Evolutionary conservation across 1,140 invertebrate species (phyloP), one percentile per base, ranked within the genome.

Genomic region (Scaptomyza hsui): DNA sequence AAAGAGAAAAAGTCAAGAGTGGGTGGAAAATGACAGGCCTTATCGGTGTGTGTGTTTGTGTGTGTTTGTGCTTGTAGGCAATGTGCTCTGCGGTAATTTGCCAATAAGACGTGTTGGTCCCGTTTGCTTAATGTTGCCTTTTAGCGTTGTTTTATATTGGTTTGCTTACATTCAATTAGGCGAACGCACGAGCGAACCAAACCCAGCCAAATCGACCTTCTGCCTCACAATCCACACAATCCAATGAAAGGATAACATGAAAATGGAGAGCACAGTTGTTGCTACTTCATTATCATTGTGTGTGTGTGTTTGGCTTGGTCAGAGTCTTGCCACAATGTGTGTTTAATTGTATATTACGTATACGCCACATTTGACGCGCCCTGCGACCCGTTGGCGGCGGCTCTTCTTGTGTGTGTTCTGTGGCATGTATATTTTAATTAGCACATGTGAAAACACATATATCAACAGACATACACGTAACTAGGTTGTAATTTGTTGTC

Each of bases 111-210:
- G 52, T 65, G 68, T 71, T 65, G 37, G 52, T 71, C 53, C 69
- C 35, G 69, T 21, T 21, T 19, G 56, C 49, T 62, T 77, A 67
- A 77, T 77, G 62, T 70, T 74, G 60, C 52, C 64, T 70, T 67
- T 81, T 60, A 75, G 64, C 45, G 60, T 9, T 49, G 41, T 63
- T 60, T 71, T 62, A 55, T 60, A 68, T 86, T 57, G 69, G 53
- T 81, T 70, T 86, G 81, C 69, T 85, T 81, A 86, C 69, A 75
- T 85, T 85, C 82, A 86, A 85, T 85, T 86, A 85, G 69, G 77
- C 69, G 16, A 65, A 61, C 64, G 57, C 81, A 86, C 81, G 69
- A 77, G 41, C 69, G 69, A 35, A 39, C n/a, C 35, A 12, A 24
- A 39, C 21, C 52, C n/a, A 35, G 35, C 35, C 26, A 29, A 52